phyloP scores from a whole-genome alignment of 2,113 vertebrate species.

The Mungos mungo region DNA sequence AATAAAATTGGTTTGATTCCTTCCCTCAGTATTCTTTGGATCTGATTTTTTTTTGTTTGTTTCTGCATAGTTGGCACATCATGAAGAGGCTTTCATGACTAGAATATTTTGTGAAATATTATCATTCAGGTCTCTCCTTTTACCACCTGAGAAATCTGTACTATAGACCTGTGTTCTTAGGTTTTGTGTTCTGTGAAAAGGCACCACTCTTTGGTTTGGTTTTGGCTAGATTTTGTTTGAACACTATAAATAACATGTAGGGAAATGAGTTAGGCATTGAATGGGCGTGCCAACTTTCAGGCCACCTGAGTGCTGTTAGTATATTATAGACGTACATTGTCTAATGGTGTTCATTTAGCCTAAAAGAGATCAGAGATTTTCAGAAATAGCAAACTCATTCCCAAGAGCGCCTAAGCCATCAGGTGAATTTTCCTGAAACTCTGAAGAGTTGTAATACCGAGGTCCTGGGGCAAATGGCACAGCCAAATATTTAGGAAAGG shows the following conservation, averaged over 20 bases:
- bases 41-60: background rate
- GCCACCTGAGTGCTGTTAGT: background rate
- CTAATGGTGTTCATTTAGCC: slow-evolving; percentile 45
- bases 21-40: background rate
- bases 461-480: background rate
- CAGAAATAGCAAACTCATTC: slow-evolving; percentile 25
- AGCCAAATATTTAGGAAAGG: slow-evolving; percentile 41
- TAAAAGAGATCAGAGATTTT: slow-evolving; percentile 50
- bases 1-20: slow-evolving; percentile 53
- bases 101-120: slow-evolving; percentile 49
- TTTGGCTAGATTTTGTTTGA: slow-evolving; percentile 37
- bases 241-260: background rate
- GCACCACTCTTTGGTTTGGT: background rate
- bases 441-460: slow-evolving; percentile 7
- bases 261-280: slow-evolving; percentile 41
- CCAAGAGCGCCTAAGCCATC: background rate
- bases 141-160: slow-evolving; percentile 9
- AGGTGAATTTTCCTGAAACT: background rate
- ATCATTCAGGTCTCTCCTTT: background rate
- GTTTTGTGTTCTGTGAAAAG: slow-evolving; percentile 20
- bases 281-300: background rate
- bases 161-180: background rate
- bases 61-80: slow-evolving; percentile 15
- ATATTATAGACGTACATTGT: background rate
- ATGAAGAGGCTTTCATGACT: slow-evolving; percentile 1